Base-by-base conservation (phyloP, 2,888 invertebrate genomes). In the Lymantria dispar region DNA sequence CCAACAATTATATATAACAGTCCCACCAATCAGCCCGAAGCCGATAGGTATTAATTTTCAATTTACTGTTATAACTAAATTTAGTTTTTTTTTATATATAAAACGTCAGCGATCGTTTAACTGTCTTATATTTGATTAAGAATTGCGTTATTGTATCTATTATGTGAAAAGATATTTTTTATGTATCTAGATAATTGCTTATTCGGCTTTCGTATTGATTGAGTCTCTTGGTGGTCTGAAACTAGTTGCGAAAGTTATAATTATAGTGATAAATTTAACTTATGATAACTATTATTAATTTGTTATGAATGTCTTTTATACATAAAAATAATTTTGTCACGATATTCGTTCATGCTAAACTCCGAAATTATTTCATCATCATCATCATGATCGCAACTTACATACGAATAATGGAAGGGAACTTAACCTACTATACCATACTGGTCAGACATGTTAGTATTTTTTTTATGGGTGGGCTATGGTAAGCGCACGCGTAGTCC, bases 131-230 rank as follows among this genome's bases (percentile, higher is more conserved):
- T 58, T 58, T 68, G 62, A 55, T 60, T 53, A 46, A 55, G 39
- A 56, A 54, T 54, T 50, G 47, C 53, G 52, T 38, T 56, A 64
- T 51, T 48, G 47, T 46, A 45, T 45, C 45, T 22, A 38, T 51
- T 10, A n/a, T 45, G 22, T 15, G 15, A 37, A 33, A 40, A 13
- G 13, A 14, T 55, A 54, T 56, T 62, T 58, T 45, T 42, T 13
- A 33, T 56, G 36, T 60, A 36, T 54, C 22, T 50, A 62, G 41
- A 45, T 67, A 67, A 64, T 64, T 64, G 55, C 45, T 40, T 39
- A 50, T 46, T 52, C 58, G 44, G 54, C 54, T 37, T 47, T 45
- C 48, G 50, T 54, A 49, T 52, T 50, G 44, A 58, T 63, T 52
- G 43, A 48, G 36, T 49, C 52, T 45, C 50, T 60, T 49, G 58